Conservation (phyloP, 2,797 vertebrate genomes). For the Gymnothorax javanicus region DNA sequence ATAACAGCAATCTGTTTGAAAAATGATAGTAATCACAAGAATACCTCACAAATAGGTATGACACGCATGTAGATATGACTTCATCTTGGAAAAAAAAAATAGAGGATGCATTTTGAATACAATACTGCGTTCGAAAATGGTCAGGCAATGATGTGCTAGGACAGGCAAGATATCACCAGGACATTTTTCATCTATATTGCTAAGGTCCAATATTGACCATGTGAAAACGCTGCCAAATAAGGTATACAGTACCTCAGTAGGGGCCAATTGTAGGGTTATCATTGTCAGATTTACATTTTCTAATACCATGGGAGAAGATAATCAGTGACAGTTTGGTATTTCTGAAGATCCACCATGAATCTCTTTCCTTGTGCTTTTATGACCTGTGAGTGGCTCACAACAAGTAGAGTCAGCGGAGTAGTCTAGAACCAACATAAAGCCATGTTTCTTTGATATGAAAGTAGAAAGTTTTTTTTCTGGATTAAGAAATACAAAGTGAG, state of each 20-base stretch:
- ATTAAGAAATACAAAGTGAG: neutral
- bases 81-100: neutral
- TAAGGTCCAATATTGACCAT: neutral
- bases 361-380: neutral
- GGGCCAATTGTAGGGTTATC: neutral
- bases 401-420: neutral
- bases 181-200: neutral
- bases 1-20: neutral
- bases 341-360: neutral
- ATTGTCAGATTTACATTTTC: neutral
- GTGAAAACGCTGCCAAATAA: neutral
- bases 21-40: neutral
- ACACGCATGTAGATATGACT: neutral
- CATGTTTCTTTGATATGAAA: neutral
- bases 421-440: slow-evolving; percentile 1
- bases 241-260: neutral
- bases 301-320: neutral
- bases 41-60: neutral
- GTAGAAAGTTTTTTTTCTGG: slow-evolving; percentile 2
- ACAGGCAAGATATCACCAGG: neutral
- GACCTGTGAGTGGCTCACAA: slow-evolving; percentile 4
- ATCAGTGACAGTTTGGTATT: neutral
- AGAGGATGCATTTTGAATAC: neutral
- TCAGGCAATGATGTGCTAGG: neutral
- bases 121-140: neutral